A percentile compares a stretch with the other conserved stretches of the same genome.
phyloP scores from a whole-genome alignment of 2,797 vertebrate genomes.

The Rachycentron canadum region DNA sequence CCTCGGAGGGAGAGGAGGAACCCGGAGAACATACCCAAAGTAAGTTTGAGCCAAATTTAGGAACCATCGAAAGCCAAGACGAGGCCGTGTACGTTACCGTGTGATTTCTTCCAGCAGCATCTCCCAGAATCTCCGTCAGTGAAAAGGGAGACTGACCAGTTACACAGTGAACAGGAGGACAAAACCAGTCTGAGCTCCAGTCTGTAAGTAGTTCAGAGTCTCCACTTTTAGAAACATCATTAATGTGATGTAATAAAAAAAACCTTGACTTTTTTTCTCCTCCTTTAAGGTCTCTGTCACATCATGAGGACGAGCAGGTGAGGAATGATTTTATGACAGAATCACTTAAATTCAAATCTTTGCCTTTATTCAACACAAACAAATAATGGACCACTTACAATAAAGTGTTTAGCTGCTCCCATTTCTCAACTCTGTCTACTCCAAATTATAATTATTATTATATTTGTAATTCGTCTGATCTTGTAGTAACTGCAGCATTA shows the following conservation, averaged over 20 bases:
- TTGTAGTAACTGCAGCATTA: too few relatives aligned
- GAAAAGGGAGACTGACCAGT: conserved; percentile 82
- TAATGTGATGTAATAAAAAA: background rate
- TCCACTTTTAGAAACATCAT: background rate
- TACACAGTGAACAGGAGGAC: conserved; percentile 72
- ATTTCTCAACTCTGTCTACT: too few relatives aligned
- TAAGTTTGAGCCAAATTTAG: background rate
- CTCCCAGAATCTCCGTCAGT: conserved; percentile 72
- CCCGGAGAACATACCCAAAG: conserved; percentile 58
- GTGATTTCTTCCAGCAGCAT: conserved; percentile 11
- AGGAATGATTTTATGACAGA: conserved; percentile 2
- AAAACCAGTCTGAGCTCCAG: conserved; percentile 82
- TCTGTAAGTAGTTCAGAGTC: conserved; percentile 76
- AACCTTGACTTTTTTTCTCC: background rate
- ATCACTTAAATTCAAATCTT: too few relatives aligned
- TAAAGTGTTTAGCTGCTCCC: too few relatives aligned
- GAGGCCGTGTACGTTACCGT: background rate
- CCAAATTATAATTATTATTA: too few relatives aligned
- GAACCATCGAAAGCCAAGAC: fast-evolving
- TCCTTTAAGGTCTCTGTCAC: conserved; percentile 79
- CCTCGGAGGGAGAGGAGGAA: conserved; percentile 68
- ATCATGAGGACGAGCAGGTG: conserved; percentile 82
- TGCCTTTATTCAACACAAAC: too few relatives aligned
- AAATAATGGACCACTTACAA: too few relatives aligned
- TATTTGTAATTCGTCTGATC: too few relatives aligned